Conservation (phyloP, 30 jellyfish, hydroid and myxozoan genomes). For the Aurelia sp. region DNA sequence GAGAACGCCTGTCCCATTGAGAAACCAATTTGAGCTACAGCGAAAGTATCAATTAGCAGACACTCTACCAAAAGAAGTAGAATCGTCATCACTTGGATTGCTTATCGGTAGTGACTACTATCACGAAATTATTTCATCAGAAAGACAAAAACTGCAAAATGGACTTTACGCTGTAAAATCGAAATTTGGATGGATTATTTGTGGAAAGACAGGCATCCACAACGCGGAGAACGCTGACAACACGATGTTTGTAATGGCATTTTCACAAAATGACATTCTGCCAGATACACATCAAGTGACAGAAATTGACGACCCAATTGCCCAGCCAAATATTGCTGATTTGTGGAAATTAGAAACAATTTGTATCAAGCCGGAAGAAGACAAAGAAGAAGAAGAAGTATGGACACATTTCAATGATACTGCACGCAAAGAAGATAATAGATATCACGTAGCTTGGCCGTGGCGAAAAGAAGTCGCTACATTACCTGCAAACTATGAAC, state of each 20-base stretch:
- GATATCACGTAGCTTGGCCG: conserved; percentile 56
- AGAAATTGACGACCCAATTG: not conserved
- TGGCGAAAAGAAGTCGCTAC: conserved; percentile 28
- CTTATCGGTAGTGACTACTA: conserved; percentile 49
- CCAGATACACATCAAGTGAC: not conserved
- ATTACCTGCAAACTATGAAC: conserved; percentile 17
- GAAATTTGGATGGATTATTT: conserved; percentile 33
- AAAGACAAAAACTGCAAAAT: not conserved
- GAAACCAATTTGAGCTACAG: not conserved
- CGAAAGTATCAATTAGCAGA: conserved; percentile 20
- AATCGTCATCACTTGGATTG: conserved; percentile 30
- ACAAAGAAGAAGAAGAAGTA: conserved; percentile 7
- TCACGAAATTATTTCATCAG: conserved; percentile 19
- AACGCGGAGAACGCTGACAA: not conserved
- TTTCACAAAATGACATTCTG: conserved; percentile 3
- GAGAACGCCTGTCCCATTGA: conserved; percentile 19
- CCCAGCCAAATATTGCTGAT: not conserved
- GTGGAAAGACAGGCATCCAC: conserved; percentile 8
- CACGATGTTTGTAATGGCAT: conserved; percentile 4
- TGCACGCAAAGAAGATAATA: not conserved
- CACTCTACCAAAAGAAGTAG: conserved; percentile 20
- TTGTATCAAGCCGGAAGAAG: no score
- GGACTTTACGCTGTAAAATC: conserved; percentile 21
- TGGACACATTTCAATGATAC: conserved; percentile 20
- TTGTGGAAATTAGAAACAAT: no score